phyloP scores from a whole-genome alignment of 2,797 vertebrate genomes.

The Urophycis tenuis region DNA sequence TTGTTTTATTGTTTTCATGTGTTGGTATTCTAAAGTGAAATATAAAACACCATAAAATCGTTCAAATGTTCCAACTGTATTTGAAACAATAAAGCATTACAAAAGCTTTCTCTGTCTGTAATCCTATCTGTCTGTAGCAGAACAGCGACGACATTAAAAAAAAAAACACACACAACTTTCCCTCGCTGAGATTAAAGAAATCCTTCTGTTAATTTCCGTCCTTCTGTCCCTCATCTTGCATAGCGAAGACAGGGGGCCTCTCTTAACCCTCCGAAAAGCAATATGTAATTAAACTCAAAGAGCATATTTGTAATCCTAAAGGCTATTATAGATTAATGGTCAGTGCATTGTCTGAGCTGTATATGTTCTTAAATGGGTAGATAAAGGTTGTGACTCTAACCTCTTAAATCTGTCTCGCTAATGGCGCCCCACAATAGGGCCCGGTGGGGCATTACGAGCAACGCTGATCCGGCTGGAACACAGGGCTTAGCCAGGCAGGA shows the following conservation, averaged over 20 bases:
- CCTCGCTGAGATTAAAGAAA: slow-evolving; percentile 59
- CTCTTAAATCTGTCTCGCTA: slow-evolving; percentile 61
- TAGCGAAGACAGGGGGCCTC: slow-evolving; percentile 11
- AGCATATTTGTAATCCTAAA: slow-evolving; percentile 80
- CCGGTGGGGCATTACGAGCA: slow-evolving; percentile 39
- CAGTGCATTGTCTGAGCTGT: slow-evolving; percentile 67
- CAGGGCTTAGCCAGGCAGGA: slow-evolving; percentile 50
- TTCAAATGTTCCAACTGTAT: background rate
- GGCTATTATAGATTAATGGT: slow-evolving; percentile 73
- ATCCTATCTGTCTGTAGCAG: slow-evolving; percentile 12
- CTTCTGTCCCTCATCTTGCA: slow-evolving; percentile 59
- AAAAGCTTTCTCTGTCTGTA: background rate
- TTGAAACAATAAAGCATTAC: background rate
- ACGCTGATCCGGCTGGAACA: background rate
- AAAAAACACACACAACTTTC: slow-evolving; percentile 49
- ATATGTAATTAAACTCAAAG: slow-evolving; percentile 76
- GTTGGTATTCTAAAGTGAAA: background rate
- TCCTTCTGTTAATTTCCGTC: slow-evolving; percentile 59
- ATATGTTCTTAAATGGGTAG: slow-evolving; percentile 72
- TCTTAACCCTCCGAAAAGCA: slow-evolving; percentile 66
- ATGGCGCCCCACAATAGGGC: slow-evolving; percentile 51
- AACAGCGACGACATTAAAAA: slow-evolving; percentile 16
- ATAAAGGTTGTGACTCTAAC: slow-evolving; percentile 65
- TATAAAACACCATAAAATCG: background rate
- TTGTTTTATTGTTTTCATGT: background rate